Conservation (phyloP, 2,888 invertebrate genomes). For the Tupiocoris notatus region DNA sequence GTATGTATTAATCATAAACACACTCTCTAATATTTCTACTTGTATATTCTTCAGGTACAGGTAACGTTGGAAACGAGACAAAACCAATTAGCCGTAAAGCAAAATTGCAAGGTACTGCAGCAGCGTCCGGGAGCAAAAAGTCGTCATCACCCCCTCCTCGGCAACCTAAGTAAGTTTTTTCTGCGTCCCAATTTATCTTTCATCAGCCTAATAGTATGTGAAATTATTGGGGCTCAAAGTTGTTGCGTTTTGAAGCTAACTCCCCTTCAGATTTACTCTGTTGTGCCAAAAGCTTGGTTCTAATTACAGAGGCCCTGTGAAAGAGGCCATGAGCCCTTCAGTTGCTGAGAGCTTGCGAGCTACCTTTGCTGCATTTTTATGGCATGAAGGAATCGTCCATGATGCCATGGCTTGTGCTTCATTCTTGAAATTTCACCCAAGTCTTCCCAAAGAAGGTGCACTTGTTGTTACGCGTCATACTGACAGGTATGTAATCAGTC, state of each 20-base stretch:
- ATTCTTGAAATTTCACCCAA: conserved; percentile 90
- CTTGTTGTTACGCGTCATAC: conserved; percentile 66
- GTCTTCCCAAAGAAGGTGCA: conserved; percentile 75
- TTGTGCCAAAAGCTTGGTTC: no score
- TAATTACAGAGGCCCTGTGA: conserved; percentile 61
- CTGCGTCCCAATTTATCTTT: neutral
- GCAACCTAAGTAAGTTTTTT: conserved; percentile 21
- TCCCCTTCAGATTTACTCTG: no score
- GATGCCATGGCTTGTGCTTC: conserved; percentile 98
- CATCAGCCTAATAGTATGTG: neutral
- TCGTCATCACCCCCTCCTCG: conserved; percentile 54
- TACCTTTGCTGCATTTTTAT: conserved; percentile 92
- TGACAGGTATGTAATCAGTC: conserved; percentile 52
- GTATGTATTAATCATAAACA: no score
- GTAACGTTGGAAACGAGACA: conserved; percentile 24
- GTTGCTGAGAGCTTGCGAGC: conserved; percentile 90
- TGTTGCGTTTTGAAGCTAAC: neutral
- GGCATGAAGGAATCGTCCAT: conserved; percentile 97
- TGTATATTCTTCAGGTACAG: conserved; percentile 12
- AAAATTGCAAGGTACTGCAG: conserved; percentile 1
- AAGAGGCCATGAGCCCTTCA: conserved; percentile 86
- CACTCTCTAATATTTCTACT: no score
- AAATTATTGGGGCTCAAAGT: neutral
- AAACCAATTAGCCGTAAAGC: conserved; percentile 27
- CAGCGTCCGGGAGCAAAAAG: conserved; percentile 51